phyloP scores from a whole-genome alignment of 1,140 invertebrate species.

The Eueides isabella region DNA sequence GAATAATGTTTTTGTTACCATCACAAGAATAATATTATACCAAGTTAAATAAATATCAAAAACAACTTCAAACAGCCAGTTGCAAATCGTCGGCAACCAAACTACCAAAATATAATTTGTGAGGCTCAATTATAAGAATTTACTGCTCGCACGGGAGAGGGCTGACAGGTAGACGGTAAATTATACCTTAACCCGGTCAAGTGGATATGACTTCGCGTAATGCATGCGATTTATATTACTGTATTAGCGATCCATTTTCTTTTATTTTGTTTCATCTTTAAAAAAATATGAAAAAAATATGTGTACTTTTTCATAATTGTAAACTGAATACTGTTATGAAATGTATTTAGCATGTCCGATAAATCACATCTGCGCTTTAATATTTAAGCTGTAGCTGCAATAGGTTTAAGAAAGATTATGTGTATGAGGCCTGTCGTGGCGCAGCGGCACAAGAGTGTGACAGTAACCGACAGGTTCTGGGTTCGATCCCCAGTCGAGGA shows the following conservation, averaged over 20 bases:
- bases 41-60: slow-evolving; percentile 6
- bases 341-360: too few relatives aligned
- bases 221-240: neutral
- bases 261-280: neutral
- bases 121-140: slow-evolving; percentile 47
- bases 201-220: slow-evolving; percentile 28
- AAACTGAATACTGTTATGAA: too few relatives aligned
- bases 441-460: too few relatives aligned
- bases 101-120: slow-evolving; percentile 25
- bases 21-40: neutral
- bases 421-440: too few relatives aligned
- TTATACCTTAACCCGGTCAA: slow-evolving; percentile 41
- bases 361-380: too few relatives aligned
- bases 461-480: too few relatives aligned
- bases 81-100: neutral
- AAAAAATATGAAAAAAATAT: neutral
- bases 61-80: neutral
- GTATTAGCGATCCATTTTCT: neutral
- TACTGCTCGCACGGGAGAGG: slow-evolving; percentile 35
- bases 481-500: too few relatives aligned
- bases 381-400: too few relatives aligned
- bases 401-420: too few relatives aligned
- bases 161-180: slow-evolving; percentile 37
- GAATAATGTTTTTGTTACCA: too few relatives aligned
- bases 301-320: too few relatives aligned